Conservation (phyloP, 2,113 vertebrate genomes). For the Chaetorhynchus papuensis region DNA sequence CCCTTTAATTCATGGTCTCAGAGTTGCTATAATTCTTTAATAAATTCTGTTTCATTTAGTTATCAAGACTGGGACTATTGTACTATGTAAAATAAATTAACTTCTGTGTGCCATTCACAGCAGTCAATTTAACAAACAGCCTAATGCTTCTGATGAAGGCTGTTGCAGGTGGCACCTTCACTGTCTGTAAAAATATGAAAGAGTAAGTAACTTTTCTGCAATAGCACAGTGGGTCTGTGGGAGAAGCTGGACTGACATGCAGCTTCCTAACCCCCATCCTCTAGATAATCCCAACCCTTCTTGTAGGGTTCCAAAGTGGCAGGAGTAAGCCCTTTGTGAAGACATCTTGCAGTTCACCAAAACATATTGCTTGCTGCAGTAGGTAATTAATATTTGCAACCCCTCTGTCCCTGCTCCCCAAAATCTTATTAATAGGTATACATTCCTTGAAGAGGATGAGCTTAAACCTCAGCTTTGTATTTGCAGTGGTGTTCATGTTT, state of each 20-base stretch:
- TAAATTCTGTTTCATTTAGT: neutral
- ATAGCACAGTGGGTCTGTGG: neutral
- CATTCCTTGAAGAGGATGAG: neutral
- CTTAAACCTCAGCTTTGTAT: neutral
- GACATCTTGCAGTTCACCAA: neutral
- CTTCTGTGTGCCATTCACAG: neutral
- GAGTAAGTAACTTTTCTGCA: neutral
- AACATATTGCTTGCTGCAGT: neutral
- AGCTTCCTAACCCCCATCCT: neutral
- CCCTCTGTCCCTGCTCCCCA: rapidly evolving
- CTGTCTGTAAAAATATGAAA: neutral
- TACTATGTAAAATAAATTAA: neutral
- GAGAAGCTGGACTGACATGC: neutral
- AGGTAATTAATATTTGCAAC: neutral
- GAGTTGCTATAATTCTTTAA: neutral
- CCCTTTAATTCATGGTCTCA: neutral
- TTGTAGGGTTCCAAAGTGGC: neutral
- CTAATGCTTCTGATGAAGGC: neutral
- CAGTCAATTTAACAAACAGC: neutral
- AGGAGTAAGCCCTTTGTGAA: neutral
- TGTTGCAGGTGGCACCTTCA: neutral
- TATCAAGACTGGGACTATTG: neutral
- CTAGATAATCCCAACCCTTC: neutral
- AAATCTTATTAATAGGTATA: neutral
- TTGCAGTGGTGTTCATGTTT: neutral